Evolutionary conservation across 1,140 invertebrate species (phyloP), one percentile per base, ranked within the genome.

Genomic region (Drosophila lini): DNA sequence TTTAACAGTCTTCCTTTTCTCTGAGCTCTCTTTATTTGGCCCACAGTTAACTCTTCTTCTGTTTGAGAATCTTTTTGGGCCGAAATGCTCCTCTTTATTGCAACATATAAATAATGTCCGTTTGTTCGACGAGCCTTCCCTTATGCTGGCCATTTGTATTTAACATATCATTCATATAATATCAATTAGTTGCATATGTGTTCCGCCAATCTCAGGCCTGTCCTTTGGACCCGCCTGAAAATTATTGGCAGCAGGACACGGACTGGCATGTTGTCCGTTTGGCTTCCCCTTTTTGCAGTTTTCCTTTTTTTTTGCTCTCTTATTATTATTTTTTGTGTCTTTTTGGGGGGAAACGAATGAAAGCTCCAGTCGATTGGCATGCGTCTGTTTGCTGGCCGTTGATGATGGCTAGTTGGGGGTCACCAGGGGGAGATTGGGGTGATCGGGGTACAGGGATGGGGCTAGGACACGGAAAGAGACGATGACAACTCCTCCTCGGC

Each of bases 101-200:
- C 38, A 40, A 56, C 63, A 60, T 59, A 63, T 84, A 78, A 78
- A 86, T 81, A 81, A 78, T 78, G 65, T 44, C 57, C 47, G 57
- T 74, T 78, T 52, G 62, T 40, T 50, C 55, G 47, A 55, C 11
- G 11, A 57, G 58, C 16, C 40, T 48, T 32, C 40, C 67, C 81
- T 71, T 81, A 59, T 68, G 74, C 64, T 55, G 59, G 28, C 68
- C 63, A 88, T 86, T 86, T 88, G 75, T 78, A 79, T 79, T 85
- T 82, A 88, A 85, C 82, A 85, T 85, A 88, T 86, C 80, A 86
- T 83, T 89, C 80, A 89, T 83, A 88, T 83, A 83, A 88, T 80
- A 88, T 88, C 80, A 89, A 88, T 88, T 89, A 88, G 83, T 78
- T 88, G 77, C 83, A 88, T 88, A 80, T 88, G 83, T 77, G 79